Conservation (phyloP, 2,888 invertebrate genomes). For the Rotaria socialis region DNA sequence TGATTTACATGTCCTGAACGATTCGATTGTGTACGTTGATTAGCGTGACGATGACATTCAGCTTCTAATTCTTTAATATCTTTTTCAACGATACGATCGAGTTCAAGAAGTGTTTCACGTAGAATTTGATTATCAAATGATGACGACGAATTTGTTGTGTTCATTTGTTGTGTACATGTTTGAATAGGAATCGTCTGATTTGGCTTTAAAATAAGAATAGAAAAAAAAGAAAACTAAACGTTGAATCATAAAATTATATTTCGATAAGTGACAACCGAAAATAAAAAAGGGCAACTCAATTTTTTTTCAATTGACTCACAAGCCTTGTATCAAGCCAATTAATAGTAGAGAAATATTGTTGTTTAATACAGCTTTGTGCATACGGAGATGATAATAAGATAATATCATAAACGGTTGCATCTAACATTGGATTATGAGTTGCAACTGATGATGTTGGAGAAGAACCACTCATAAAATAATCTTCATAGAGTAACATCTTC, state of each 20-base stretch:
- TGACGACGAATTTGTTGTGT: background rate
- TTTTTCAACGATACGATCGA: slow-evolving; percentile 36
- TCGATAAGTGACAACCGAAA: too few species aligned
- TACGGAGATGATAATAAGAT: background rate
- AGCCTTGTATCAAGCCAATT: background rate
- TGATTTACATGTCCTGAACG: background rate
- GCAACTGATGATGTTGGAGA: background rate
- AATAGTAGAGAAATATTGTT: background rate
- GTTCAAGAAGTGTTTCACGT: slow-evolving; percentile 33
- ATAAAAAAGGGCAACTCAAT: too few species aligned
- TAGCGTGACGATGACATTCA: slow-evolving; percentile 27
- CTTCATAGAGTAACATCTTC: background rate
- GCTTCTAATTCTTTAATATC: slow-evolving; percentile 36
- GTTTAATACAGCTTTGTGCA: background rate
- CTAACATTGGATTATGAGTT: background rate
- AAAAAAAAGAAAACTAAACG: too few species aligned
- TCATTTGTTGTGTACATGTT: background rate
- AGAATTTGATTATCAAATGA: background rate
- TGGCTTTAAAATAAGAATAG: background rate
- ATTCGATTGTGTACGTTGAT: background rate
- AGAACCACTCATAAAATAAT: background rate
- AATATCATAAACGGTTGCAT: background rate
- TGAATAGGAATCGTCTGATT: background rate
- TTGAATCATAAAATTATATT: too few species aligned
- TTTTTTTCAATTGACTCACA: background rate